phyloP scores from a whole-genome alignment of 2,113 vertebrate species.

The Hippocampus barbouri region DNA sequence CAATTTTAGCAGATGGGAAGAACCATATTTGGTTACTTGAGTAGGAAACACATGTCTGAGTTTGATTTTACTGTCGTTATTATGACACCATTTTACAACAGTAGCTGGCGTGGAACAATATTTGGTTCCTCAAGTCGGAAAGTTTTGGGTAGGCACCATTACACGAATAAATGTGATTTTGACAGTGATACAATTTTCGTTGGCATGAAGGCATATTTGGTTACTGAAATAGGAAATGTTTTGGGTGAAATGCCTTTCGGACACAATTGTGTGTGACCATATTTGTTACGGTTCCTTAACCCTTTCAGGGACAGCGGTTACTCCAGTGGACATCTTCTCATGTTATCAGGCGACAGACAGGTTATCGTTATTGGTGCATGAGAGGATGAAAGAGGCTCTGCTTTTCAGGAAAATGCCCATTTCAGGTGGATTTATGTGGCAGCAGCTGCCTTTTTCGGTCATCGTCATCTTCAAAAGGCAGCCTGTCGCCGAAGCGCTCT shows the following conservation, averaged over 20 bases:
- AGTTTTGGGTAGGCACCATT: neutral
- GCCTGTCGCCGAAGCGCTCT: slow-evolving; percentile 3
- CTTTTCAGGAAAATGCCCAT: neutral
- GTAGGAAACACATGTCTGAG: too few species aligned
- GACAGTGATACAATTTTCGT: neutral
- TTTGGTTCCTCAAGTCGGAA: neutral
- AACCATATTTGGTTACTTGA: neutral
- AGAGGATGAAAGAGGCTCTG: neutral
- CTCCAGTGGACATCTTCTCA: too few species aligned
- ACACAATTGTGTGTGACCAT: neutral
- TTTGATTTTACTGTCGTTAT: neutral
- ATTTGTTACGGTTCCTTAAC: neutral
- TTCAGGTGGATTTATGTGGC: neutral
- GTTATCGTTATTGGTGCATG: too few species aligned
- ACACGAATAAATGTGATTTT: neutral
- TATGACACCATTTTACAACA: neutral
- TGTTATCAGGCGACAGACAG: too few species aligned
- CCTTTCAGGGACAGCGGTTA: too few species aligned
- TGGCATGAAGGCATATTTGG: neutral
- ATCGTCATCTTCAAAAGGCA: slow-evolving; percentile 3
- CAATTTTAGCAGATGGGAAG: neutral
- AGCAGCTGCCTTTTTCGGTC: neutral
- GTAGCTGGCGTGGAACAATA: neutral
- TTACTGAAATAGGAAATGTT: neutral
- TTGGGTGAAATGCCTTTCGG: neutral